These are phyloP conservation scores for Holotrichia oblita DNA, from an alignment of 1,140 invertebrate genomes.

Conservation along the genomic window DNA sequence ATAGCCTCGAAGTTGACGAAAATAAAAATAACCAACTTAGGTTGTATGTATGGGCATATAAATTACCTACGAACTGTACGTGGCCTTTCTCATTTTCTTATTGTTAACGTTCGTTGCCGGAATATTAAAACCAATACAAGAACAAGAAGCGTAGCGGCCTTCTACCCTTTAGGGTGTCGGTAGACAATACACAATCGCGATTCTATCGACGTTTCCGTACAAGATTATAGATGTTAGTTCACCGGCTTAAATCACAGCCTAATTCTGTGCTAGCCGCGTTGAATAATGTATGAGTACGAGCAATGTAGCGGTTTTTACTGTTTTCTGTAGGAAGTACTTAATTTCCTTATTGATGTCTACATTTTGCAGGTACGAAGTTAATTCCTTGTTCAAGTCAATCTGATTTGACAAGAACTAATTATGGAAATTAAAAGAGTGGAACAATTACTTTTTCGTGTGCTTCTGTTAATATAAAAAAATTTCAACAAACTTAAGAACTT, in stretches of 20 bases:
- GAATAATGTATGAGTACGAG: neutral
- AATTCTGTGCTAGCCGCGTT: neutral
- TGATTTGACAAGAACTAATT: too few species aligned
- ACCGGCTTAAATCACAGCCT: neutral
- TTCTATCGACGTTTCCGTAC: neutral
- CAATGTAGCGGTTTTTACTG: neutral
- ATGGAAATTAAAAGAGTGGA: too few species aligned
- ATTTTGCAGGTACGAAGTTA: too few species aligned
- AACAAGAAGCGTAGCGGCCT: neutral
- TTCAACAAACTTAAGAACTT: too few species aligned
- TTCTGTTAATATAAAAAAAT: too few species aligned
- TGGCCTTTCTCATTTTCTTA: conserved; percentile 6
- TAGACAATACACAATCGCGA: neutral
- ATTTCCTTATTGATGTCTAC: too few species aligned
- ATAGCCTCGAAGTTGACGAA: neutral
- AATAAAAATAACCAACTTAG: neutral
- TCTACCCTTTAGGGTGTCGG: neutral
- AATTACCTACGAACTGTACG: conserved; percentile 1
- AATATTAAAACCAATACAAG: neutral
- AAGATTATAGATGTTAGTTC: neutral
- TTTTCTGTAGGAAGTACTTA: neutral
- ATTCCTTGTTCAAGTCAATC: too few species aligned
- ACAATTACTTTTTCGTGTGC: too few species aligned
- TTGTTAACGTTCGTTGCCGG: conserved; percentile 2
- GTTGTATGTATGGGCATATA: neutral